Conservation (phyloP, 1,140 invertebrate species). For the Sinella curviseta region DNA sequence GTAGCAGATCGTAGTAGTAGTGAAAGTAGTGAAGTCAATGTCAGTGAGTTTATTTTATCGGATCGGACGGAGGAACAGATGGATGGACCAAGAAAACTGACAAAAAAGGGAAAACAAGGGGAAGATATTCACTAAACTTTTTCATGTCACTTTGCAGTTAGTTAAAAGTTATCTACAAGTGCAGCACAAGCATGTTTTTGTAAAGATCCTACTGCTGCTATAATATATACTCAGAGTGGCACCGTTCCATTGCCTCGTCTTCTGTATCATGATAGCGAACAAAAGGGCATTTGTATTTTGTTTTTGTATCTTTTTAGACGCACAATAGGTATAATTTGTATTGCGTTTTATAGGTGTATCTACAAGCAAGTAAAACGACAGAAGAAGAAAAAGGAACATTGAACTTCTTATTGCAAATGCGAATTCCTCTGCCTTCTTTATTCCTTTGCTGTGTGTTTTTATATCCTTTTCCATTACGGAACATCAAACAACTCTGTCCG, state of each 20-base stretch:
- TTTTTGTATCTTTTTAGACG: too few relatives aligned
- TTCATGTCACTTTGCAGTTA: slow-evolving; percentile 24
- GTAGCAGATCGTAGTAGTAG: not conserved
- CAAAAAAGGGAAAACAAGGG: not conserved
- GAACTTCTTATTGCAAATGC: not conserved
- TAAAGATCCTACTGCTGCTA: too few relatives aligned
- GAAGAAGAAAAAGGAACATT: too few relatives aligned
- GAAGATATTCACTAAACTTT: slow-evolving; percentile 16
- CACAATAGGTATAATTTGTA: too few relatives aligned
- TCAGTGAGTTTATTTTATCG: slow-evolving; percentile 22
- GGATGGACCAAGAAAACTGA: slow-evolving; percentile 1
- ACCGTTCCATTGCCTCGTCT: too few relatives aligned
- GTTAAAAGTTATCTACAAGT: slow-evolving; percentile 8
- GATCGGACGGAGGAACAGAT: slow-evolving; percentile 6
- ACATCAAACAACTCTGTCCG: not conserved
- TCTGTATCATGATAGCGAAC: too few relatives aligned
- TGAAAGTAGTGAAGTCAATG: not conserved
- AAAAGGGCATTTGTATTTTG: too few relatives aligned
- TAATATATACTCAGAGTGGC: too few relatives aligned
- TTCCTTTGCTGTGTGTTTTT: not conserved
- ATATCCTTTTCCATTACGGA: not conserved
- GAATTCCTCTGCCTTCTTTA: not conserved
- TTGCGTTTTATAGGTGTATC: not conserved
- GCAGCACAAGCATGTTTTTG: not conserved
- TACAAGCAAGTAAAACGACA: not conserved